Percentiles rank a stretch among this genome's conserved stretches.
Evolutionary conservation across 2,888 invertebrate species (phyloP).

Genomic region (Gandaritis pyraliata): DNA sequence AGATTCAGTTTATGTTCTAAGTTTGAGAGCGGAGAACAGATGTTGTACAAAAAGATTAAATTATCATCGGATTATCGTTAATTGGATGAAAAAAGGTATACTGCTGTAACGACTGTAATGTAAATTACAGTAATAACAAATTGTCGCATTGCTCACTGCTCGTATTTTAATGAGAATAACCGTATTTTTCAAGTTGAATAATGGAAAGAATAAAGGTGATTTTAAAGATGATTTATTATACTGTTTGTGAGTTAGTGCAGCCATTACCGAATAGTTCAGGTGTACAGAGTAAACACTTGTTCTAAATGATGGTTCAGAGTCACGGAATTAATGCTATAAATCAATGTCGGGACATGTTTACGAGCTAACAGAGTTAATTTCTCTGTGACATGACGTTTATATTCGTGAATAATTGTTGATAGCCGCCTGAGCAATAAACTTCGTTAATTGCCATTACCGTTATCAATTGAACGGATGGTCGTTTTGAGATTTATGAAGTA

Average conservation of each 20-base stretch:
- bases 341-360: slow-evolving; percentile 82
- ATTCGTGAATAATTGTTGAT: slow-evolving; percentile 82
- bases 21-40: slow-evolving; percentile 18
- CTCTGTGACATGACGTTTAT: slow-evolving; percentile 81
- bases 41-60: slow-evolving; percentile 9
- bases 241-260: neutral
- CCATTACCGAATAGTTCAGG: slow-evolving; percentile 43
- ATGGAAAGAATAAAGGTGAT: slow-evolving; percentile 1
- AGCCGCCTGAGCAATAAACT: slow-evolving; percentile 53
- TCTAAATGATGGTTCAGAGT: slow-evolving; percentile 64
- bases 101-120: slow-evolving; percentile 2
- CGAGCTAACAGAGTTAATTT: slow-evolving; percentile 83
- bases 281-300: slow-evolving; percentile 61
- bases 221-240: slow-evolving; percentile 1
- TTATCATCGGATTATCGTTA: neutral
- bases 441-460: slow-evolving; percentile 44
- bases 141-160: slow-evolving; percentile 3
- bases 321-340: slow-evolving; percentile 79
- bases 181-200: neutral
- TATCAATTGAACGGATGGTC: slow-evolving; percentile 33
- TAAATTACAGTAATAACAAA: slow-evolving; percentile 2
- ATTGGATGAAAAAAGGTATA: neutral
- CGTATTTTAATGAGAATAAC: neutral
- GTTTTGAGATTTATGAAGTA: slow-evolving; percentile 12
- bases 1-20: slow-evolving; percentile 28